Percentiles rank a stretch among this genome's conserved stretches.
These are phyloP conservation scores for Zenarchopterus dispar DNA, from an alignment of 2,797 vertebrate species.

Conservation along the genomic window DNA sequence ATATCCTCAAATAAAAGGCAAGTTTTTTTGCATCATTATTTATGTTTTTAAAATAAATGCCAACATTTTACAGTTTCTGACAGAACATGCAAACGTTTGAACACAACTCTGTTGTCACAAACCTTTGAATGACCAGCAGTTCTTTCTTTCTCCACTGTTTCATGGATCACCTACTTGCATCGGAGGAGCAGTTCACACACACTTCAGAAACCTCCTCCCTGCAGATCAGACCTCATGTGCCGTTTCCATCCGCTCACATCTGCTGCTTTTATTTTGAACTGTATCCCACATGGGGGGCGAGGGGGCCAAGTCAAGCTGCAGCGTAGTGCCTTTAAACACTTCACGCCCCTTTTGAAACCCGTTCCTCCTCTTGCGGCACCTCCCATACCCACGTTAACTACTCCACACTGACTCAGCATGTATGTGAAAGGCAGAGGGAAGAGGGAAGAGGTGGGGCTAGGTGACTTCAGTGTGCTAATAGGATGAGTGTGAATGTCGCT, in stretches of 20 bases:
- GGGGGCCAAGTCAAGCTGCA: slow-evolving; percentile 6
- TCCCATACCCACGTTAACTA: slow-evolving; percentile 22
- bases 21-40: too few species aligned
- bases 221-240: slow-evolving; percentile 30
- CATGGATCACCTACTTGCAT: slow-evolving; percentile 9
- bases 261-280: slow-evolving; percentile 21
- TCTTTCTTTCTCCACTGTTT: neutral
- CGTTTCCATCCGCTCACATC: slow-evolving; percentile 25
- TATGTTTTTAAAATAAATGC: too few species aligned
- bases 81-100: too few species aligned
- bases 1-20: too few species aligned
- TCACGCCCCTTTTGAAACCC: neutral
- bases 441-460: slow-evolving; percentile 40
- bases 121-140: too few species aligned
- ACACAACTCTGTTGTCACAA: too few species aligned
- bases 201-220: slow-evolving; percentile 5
- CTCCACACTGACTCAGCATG: slow-evolving; percentile 72
- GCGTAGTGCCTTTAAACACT: slow-evolving; percentile 32
- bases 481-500: slow-evolving; percentile 39
- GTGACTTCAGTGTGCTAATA: slow-evolving; percentile 39
- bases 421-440: slow-evolving; percentile 53
- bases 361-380: slow-evolving; percentile 18
- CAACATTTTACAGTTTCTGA: too few species aligned
- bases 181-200: slow-evolving; percentile 36
- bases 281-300: neutral